These are phyloP conservation scores for Arizona elegans DNA, from an alignment of 2,113 vertebrate genomes.

Conservation along the genomic window DNA sequence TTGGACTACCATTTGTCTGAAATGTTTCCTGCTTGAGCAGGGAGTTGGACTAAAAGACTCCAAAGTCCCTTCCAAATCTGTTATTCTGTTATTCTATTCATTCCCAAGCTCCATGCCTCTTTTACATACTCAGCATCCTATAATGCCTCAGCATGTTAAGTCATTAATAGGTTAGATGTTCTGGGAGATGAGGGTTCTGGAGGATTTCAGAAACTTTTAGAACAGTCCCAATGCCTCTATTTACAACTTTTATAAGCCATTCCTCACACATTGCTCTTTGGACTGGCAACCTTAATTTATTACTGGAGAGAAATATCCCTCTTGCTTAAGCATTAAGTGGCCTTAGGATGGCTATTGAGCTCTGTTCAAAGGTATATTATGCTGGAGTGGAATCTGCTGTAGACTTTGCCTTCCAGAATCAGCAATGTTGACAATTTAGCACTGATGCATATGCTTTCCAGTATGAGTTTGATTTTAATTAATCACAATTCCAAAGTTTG, in stretches of 20 bases:
- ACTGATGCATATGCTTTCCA: background rate
- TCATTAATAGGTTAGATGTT: background rate
- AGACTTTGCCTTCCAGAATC: background rate
- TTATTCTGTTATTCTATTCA: background rate
- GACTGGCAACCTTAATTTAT: background rate
- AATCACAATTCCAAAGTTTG: background rate
- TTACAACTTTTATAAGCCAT: background rate
- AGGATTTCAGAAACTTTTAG: background rate
- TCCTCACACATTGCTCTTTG: background rate
- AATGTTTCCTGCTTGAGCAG: background rate
- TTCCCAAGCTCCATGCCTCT: background rate
- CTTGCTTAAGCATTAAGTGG: background rate
- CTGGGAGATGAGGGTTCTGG: background rate
- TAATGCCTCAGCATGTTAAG: background rate
- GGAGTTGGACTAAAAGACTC: background rate
- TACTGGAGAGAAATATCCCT: background rate
- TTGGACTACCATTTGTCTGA: background rate
- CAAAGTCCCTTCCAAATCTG: background rate
- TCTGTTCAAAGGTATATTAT: background rate
- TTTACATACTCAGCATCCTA: background rate
- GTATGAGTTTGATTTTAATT: background rate
- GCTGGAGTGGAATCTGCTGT: background rate
- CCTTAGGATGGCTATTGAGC: background rate
- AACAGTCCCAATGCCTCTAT: background rate
- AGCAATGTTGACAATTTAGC: background rate